Evolutionary conservation across 1,140 invertebrate genomes (phyloP).

Genomic region (Apocrypta bakeri): DNA sequence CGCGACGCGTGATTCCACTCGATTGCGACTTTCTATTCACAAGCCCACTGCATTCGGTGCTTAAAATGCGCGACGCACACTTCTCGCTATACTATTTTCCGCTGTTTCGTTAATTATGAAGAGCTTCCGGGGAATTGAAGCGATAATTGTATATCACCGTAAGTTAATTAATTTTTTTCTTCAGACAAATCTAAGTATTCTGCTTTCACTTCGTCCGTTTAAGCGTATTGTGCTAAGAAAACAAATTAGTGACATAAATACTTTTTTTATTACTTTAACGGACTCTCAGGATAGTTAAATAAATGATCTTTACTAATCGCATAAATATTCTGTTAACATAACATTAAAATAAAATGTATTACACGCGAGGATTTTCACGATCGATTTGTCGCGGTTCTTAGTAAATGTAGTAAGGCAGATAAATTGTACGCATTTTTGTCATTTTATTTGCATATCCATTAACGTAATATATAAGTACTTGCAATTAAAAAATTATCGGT

Average conservation of each 20-base stretch:
- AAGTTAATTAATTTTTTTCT: constrained; percentile 34
- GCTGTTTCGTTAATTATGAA: constrained; percentile 26
- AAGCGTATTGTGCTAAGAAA: background rate
- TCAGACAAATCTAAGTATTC: background rate
- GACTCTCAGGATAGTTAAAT: too few species aligned
- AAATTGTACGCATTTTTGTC: too few species aligned
- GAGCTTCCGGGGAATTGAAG: background rate
- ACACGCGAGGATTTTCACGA: too few species aligned
- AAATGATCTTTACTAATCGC: too few species aligned
- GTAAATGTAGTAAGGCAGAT: too few species aligned
- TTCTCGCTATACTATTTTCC: background rate
- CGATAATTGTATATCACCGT: background rate
- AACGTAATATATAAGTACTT: too few species aligned
- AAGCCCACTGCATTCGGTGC: background rate
- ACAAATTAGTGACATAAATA: background rate
- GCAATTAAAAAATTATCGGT: too few species aligned
- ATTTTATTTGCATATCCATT: too few species aligned
- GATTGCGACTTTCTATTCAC: constrained; percentile 23
- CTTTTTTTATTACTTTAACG: too few species aligned
- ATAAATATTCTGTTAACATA: too few species aligned
- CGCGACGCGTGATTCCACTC: constrained; percentile 11
- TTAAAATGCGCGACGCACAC: background rate
- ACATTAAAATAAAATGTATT: too few species aligned
- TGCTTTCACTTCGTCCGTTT: background rate
- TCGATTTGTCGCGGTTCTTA: too few species aligned